These are phyloP conservation scores for Berghia stephanieae DNA, from an alignment of 1,140 invertebrate species.

Conservation along the genomic window DNA sequence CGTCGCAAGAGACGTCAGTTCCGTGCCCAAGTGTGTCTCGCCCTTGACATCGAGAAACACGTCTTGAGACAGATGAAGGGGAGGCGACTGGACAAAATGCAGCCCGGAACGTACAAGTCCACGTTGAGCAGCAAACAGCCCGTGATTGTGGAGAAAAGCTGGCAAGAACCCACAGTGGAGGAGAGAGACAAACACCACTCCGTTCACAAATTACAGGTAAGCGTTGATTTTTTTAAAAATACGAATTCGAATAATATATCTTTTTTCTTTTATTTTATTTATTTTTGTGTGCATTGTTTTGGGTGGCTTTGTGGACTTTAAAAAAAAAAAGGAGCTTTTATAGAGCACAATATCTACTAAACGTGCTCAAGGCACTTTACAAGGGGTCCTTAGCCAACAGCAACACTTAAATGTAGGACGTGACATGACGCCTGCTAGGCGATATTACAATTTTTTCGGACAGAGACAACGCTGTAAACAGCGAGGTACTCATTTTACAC, in stretches of 20 bases:
- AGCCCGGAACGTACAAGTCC: conserved; percentile 57
- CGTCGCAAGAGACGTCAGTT: conserved; percentile 56
- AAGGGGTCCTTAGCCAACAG: too few relatives aligned
- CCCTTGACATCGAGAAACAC: conserved; percentile 66
- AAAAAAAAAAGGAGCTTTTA: too few relatives aligned
- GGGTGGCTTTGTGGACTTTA: too few relatives aligned
- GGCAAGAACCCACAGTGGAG: conserved; percentile 61
- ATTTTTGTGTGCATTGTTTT: neutral
- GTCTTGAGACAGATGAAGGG: conserved; percentile 66
- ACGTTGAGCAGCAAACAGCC: conserved; percentile 59
- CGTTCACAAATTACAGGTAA: conserved; percentile 64
- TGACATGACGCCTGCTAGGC: too few relatives aligned
- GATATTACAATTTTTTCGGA: too few relatives aligned
- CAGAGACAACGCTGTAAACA: too few relatives aligned
- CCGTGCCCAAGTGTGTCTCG: conserved; percentile 56
- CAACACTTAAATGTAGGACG: too few relatives aligned
- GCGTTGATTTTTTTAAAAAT: neutral
- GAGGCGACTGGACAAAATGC: conserved; percentile 56
- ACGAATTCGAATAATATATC: neutral
- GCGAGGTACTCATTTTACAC: too few relatives aligned
- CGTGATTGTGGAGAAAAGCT: conserved; percentile 63
- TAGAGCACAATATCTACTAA: too few relatives aligned
- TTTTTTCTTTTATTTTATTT: neutral
- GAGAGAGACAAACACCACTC: conserved; percentile 62
- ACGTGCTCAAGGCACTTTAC: too few relatives aligned